Base-by-base conservation (phyloP, 2,888 invertebrate genomes). In the Tricholauxania praeusta region DNA sequence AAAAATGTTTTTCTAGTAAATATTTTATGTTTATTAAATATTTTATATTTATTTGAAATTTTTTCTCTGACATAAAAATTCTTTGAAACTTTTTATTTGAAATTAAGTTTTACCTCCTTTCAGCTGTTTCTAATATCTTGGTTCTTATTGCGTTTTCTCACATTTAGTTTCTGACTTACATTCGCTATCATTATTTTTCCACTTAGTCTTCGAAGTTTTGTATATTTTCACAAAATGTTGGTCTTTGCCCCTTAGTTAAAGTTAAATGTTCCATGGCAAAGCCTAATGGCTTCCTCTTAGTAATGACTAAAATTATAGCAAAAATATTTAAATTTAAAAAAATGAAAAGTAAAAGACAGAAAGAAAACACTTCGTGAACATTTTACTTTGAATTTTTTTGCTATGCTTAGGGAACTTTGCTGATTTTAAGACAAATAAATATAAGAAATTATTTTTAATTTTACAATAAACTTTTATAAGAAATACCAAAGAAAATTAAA, bases 211-310 rank as follows among this genome's bases (percentile, higher is more conserved):
- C 19, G 2, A 15, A 28, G 55, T 57, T 57, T 19, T 19, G 28
- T 57, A 10, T 39, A 39, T 10, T 39, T 39, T 10, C 6, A 39
- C 39, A 39, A 39, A 8, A 5, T 6, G 8, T 14, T 6, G 17
- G 3, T 57, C 28, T 22, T 57, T 22, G 22, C 28, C 57, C 28
- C 57, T 57, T 1, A 14, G 17, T 7, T 62, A 19, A 22, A 22
- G 70, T 70, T 70, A 70, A 70, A 63, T 62, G 52, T 62, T 53
- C 51, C 55, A 52, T 62, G 52, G 51, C 69, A 70, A 60, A 62
- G 70, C 53, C 32, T 60, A 70, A 60, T 62, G 15, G 49, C 39
- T 49, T 60, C 60, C 60, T 62, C 53, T 47, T 5, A 14, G 15
- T 47, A 22, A 49, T 62, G 49, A 6, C 19, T 67, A 22, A n/a